phyloP scores from a whole-genome alignment of 2,888 invertebrate species.

The Spisula subtruncata region DNA sequence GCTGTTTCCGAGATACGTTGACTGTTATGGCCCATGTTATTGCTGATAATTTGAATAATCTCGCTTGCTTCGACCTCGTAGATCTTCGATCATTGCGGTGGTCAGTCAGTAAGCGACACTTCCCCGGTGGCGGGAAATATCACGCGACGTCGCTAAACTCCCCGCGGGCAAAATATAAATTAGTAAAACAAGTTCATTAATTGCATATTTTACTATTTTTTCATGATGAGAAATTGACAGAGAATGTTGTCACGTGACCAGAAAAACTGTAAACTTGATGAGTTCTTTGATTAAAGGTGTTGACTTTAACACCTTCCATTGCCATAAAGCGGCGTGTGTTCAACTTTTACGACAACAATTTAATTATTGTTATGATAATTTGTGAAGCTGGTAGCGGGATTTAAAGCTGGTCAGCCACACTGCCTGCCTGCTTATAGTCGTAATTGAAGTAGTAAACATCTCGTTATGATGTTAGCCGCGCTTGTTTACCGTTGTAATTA shows the following conservation, averaged over 20 bases:
- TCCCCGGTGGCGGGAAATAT: conserved; percentile 42
- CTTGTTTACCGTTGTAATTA: too few relatives aligned
- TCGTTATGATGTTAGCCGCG: too few relatives aligned
- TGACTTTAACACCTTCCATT: conserved; percentile 32
- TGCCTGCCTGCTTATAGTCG: neutral
- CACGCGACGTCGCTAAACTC: conserved; percentile 24
- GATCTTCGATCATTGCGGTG: neutral
- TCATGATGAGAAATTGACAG: conserved; percentile 13
- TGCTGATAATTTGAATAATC: neutral
- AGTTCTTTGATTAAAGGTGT: conserved; percentile 27
- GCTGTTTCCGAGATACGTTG: neutral
- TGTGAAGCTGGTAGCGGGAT: neutral
- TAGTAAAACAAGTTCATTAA: conserved; percentile 53
- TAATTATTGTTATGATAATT: conserved; percentile 22
- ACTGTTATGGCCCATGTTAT: neutral
- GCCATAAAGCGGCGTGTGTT: conserved; percentile 31
- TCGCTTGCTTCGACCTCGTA: conserved; percentile 14
- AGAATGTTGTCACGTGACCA: conserved; percentile 6
- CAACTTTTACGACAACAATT: conserved; percentile 40
- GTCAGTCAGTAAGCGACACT: conserved; percentile 34
- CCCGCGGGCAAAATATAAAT: conserved; percentile 41
- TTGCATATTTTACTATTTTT: conserved; percentile 34
- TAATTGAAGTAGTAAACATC: too few relatives aligned
- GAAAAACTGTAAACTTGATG: conserved; percentile 1
- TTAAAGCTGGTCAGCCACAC: neutral